A percentile compares a stretch with the other conserved stretches of the same genome.
phyloP scores from a whole-genome alignment of 2,797 vertebrate species.

The Phoeniculus purpureus region DNA sequence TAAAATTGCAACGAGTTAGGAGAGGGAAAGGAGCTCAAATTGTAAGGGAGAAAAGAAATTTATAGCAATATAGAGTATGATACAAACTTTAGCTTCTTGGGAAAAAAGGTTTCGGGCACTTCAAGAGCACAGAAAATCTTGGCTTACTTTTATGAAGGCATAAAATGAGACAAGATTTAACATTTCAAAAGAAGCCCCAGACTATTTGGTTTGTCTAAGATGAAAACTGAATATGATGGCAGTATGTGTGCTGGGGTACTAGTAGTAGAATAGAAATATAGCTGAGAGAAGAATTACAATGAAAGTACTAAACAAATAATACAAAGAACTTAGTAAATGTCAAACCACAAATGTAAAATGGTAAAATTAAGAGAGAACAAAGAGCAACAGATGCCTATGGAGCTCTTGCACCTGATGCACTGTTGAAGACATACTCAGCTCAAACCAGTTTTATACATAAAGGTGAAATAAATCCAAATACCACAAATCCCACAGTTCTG shows the following conservation, averaged over 20 bases:
- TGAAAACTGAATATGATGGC: neutral
- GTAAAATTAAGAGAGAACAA: neutral
- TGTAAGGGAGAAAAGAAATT: neutral
- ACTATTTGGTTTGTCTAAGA: neutral
- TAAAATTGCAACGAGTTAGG: neutral
- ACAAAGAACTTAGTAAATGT: slow-evolving; percentile 26
- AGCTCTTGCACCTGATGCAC: neutral
- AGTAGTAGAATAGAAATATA: neutral
- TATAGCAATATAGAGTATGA: neutral
- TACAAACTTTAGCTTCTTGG: neutral
- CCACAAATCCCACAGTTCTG: neutral
- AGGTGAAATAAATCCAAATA: neutral
- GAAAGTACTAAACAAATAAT: slow-evolving; percentile 12
- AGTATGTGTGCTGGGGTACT: neutral
- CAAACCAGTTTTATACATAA: neutral
- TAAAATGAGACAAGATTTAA: neutral
- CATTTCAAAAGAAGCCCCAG: neutral
- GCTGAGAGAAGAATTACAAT: neutral
- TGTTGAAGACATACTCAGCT: neutral
- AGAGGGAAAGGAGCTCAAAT: neutral
- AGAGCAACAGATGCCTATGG: neutral
- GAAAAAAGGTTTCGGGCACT: neutral
- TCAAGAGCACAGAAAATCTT: neutral
- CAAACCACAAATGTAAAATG: neutral
- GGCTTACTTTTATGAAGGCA: neutral